Percentiles rank a stretch among this genome's conserved stretches.
phyloP scores from a whole-genome alignment of 2,888 invertebrate species.

The Hemaris fuciformis region DNA sequence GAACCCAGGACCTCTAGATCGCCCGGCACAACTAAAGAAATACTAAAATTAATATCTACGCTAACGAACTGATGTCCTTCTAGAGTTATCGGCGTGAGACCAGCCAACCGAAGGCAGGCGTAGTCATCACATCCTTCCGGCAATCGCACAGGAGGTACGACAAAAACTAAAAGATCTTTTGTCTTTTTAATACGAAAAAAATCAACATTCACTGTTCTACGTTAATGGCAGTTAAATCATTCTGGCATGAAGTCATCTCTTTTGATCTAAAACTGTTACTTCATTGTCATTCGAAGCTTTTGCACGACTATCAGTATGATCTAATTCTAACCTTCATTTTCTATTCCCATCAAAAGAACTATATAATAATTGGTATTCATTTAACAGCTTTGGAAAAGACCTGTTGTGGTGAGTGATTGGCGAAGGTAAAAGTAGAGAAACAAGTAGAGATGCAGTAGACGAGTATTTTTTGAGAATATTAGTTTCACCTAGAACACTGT shows the following conservation, averaged over 20 bases:
- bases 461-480: slow-evolving; percentile 54
- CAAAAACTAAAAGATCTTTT: not conserved
- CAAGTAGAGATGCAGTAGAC: slow-evolving; percentile 63
- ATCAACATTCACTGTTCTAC: not conserved
- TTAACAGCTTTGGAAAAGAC: slow-evolving; percentile 81
- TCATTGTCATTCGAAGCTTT: slow-evolving; percentile 39
- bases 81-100: slow-evolving; percentile 77
- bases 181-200: slow-evolving; percentile 13
- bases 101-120: slow-evolving; percentile 87
- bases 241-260: slow-evolving; percentile 28
- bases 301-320: slow-evolving; percentile 45
- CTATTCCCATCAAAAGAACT: slow-evolving; percentile 26
- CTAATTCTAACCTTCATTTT: slow-evolving; percentile 1
- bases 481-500: slow-evolving; percentile 61
- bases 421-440: slow-evolving; percentile 68
- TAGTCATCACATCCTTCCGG: slow-evolving; percentile 94
- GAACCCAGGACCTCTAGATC: too few species aligned
- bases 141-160: slow-evolving; percentile 92
- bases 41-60: too few species aligned
- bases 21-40: too few species aligned
- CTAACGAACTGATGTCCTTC: slow-evolving; percentile 15
- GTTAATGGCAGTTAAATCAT: not conserved
- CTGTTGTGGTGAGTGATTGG: slow-evolving; percentile 78
- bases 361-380: slow-evolving; percentile 61
- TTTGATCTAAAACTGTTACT: slow-evolving; percentile 27